phyloP scores from a whole-genome alignment of 1,140 invertebrate genomes.

The Physella acuta region DNA sequence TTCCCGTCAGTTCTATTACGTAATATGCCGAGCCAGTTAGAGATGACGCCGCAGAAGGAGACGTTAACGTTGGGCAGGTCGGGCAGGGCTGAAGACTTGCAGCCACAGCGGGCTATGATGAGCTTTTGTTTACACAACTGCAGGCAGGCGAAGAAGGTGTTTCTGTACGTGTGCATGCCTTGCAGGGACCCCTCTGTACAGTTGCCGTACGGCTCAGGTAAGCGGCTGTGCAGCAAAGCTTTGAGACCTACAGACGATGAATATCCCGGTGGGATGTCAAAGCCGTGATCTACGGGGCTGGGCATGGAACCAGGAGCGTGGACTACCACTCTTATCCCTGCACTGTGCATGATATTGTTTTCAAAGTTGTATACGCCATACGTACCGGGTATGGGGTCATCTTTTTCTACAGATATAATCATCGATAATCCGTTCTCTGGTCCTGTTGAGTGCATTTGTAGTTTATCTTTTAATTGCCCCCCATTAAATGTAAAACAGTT shows the following conservation, averaged over 20 bases:
- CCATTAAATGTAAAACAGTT: conserved; percentile 56
- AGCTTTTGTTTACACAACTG: conserved; percentile 51
- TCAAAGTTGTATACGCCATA: conserved; percentile 52
- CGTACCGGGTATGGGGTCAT: conserved; percentile 44
- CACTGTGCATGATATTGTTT: conserved; percentile 51
- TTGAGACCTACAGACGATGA: conserved; percentile 53
- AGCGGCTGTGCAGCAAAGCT: conserved; percentile 42
- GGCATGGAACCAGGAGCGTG: conserved; percentile 60
- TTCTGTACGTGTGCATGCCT: conserved; percentile 37
- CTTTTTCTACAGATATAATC: conserved; percentile 51
- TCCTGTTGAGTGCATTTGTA: conserved; percentile 51
- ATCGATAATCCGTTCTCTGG: conserved; percentile 52
- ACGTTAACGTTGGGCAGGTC: conserved; percentile 31
- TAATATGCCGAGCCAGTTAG: conserved; percentile 39
- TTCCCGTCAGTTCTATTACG: conserved; percentile 22
- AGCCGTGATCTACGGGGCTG: conserved; percentile 56
- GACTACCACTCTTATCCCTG: conserved; percentile 58
- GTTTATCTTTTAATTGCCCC: conserved; percentile 31
- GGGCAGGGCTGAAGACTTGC: conserved; percentile 45
- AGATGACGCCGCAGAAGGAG: conserved; percentile 47
- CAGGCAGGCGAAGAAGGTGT: conserved; percentile 52
- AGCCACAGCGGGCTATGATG: conserved; percentile 44
- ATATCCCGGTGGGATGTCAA: conserved; percentile 55
- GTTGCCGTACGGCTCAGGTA: conserved; percentile 50
- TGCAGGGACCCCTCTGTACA: conserved; percentile 41